Evolutionary conservation across 2,888 invertebrate genomes (phyloP).

Genomic region (Lochmaea capreae): DNA sequence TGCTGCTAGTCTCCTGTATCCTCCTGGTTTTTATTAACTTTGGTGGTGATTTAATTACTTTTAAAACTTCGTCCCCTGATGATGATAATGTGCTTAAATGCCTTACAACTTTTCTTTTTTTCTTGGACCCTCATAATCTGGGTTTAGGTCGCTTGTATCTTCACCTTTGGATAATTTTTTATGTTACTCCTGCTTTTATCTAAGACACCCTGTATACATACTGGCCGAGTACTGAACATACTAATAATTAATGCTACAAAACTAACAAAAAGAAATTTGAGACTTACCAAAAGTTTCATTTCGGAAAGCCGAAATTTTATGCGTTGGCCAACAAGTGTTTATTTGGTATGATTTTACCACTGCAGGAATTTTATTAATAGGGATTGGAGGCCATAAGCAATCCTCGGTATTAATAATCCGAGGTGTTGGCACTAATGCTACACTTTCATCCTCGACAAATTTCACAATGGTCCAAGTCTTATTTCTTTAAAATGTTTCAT

Average conservation of each 20-base stretch:
- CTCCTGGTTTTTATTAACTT: not conserved
- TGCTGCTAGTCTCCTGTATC: not conserved
- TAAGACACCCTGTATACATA: not conserved
- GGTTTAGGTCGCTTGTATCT: not conserved
- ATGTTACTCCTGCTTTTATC: not conserved
- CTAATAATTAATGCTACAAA: not conserved
- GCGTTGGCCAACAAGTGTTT: not conserved
- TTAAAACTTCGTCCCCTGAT: not conserved
- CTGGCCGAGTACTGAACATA: not conserved
- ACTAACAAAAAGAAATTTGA: not conserved
- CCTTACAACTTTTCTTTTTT: not conserved
- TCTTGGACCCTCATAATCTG: not conserved
- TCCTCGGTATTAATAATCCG: not conserved
- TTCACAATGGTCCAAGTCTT: not conserved
- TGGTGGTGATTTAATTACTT: not conserved
- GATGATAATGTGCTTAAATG: not conserved
- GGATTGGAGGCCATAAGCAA: not conserved
- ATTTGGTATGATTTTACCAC: not conserved
- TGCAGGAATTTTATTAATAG: not conserved
- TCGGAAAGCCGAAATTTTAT: not conserved
- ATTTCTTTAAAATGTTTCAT: not conserved
- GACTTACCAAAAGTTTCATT: not conserved
- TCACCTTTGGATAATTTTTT: not conserved
- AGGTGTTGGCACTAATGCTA: not conserved
- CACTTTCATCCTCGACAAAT: not conserved